Base-by-base conservation (phyloP, 2,113 vertebrate genomes). In the Polypterus bichir region DNA sequence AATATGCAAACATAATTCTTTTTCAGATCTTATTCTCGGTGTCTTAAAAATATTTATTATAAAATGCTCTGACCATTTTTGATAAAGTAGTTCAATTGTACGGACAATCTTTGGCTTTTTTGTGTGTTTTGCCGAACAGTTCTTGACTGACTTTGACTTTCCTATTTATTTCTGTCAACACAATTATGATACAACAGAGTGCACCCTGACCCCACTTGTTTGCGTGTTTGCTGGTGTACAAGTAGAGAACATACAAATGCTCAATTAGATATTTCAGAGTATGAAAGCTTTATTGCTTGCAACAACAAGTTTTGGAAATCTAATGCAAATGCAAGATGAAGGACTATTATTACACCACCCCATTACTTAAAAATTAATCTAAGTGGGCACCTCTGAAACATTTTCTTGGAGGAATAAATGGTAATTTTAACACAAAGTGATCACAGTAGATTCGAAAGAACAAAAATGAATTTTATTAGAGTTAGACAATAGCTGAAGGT, bases 91-190 rank as follows among this genome's bases (percentile, higher is more conserved):
- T 82, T 81, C 77, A 78, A 75, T 81, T 81, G 73, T 62, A 77
- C 76, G 79, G 78, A 73, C 76, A 78, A 71, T 69, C 73, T 72
- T 71, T 78, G 71, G 69, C 64, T 64, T 77, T 78, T 77, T 70
- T 76, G 64, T 67, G 66, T 65, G 82, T 79, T 82, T 87, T 86
- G 79, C 82, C 75, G 79, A 82, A 77, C 76, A 84, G 74, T 82
- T 89, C 83, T 83, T 88, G 84, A 86, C 86, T 77, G 78, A 80
- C 83, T 84, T 76, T 82, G 76, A 85, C 83, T 88, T 83, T 82
- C 82, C 84, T 81, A 86, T 88, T 87, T 86, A 80, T 85, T 87
- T 88, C 85, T 88, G 88, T 84, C 87, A 83, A 77, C 75, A 65
- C 84, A 84, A 88, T 84, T 84, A 83, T 73, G 71, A 74, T 75